A percentile compares a stretch with the other conserved stretches of the same genome.
phyloP scores from a whole-genome alignment of 1,140 invertebrate species.

The Nebria ingens region DNA sequence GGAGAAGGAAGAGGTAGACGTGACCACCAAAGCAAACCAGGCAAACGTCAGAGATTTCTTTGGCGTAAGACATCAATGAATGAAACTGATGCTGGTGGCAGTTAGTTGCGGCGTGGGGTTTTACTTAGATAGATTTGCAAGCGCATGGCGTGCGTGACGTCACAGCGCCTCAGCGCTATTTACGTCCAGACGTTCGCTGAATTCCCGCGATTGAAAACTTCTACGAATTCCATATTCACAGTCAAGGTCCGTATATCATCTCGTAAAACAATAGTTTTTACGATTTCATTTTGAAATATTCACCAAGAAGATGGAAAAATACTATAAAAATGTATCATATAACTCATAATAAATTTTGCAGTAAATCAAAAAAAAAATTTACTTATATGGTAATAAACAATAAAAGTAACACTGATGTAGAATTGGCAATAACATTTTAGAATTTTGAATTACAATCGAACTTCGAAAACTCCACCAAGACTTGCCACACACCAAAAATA shows the following conservation, averaged over 20 bases:
- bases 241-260: neutral
- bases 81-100: neutral
- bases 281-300: too few species aligned
- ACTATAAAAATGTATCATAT: too few species aligned
- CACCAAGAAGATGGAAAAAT: too few species aligned
- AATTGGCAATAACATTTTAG: too few species aligned
- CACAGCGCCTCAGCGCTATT: neutral
- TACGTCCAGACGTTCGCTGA: neutral
- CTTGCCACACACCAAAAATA: too few species aligned
- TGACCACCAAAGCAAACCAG: neutral
- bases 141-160: neutral
- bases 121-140: neutral
- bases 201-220: neutral
- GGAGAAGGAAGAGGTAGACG: neutral
- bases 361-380: too few species aligned
- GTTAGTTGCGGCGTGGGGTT: neutral
- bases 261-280: too few species aligned
- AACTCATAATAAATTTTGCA: too few species aligned
- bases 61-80: neutral
- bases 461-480: too few species aligned
- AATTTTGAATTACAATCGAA: too few species aligned
- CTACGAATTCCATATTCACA: neutral
- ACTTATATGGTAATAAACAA: too few species aligned
- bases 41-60: neutral
- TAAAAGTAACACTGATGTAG: too few species aligned